Percentiles rank a stretch among this genome's conserved stretches.
Evolutionary conservation across 2,888 invertebrate species (phyloP).

Genomic region (Pseudococcus viburni): DNA sequence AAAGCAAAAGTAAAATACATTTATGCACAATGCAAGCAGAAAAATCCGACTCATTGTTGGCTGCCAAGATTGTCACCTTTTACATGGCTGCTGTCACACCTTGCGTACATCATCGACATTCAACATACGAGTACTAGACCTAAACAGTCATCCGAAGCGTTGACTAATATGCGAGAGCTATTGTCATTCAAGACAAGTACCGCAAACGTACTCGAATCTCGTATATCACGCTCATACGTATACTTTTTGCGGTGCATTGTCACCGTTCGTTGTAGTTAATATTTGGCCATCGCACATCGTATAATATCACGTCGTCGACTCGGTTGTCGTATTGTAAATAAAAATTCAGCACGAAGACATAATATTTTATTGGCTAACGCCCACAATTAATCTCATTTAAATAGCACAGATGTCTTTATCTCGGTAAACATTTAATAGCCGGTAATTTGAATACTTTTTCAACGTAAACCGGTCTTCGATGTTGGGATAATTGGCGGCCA

Average conservation of each 20-base stretch:
- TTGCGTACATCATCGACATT: background rate
- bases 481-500: slow-evolving; percentile 37
- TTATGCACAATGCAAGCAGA: background rate
- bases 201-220: slow-evolving; percentile 58
- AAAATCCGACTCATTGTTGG: background rate
- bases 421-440: slow-evolving; percentile 50
- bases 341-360: slow-evolving; percentile 39
- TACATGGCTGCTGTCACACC: background rate
- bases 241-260: background rate
- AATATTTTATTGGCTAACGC: slow-evolving; percentile 46
- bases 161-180: slow-evolving; percentile 36
- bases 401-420: slow-evolving; percentile 51
- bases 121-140: background rate
- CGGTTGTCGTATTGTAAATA: background rate
- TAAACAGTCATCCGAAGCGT: background rate
- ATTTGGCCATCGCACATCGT: background rate
- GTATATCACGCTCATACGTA: background rate
- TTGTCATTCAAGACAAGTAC: slow-evolving; percentile 63
- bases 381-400: slow-evolving; percentile 58
- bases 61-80: slow-evolving; percentile 20
- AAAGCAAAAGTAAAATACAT: background rate
- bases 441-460: slow-evolving; percentile 54
- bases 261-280: background rate
- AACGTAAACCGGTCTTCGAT: slow-evolving; percentile 33
- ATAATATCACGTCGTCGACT: background rate